Percentiles rank a stretch among this genome's conserved stretches.
These are phyloP conservation scores for Ardeotis arabs DNA, from an alignment of 2,113 vertebrate genomes.

Conservation along the genomic window DNA sequence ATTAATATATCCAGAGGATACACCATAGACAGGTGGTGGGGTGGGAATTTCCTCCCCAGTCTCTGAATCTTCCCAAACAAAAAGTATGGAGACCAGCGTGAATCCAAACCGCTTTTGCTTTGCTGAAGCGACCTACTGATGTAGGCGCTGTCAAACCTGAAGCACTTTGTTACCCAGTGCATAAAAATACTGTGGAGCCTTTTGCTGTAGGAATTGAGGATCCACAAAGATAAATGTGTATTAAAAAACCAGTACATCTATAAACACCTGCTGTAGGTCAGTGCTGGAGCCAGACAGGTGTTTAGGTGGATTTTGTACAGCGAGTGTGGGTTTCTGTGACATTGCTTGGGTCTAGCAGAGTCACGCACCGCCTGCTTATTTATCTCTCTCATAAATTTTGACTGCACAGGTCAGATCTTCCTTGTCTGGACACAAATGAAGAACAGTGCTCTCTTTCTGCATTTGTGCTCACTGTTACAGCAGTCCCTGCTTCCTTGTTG, in stretches of 20 bases:
- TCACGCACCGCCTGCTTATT: background rate
- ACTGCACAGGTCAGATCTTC: background rate
- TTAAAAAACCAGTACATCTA: background rate
- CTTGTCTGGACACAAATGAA: background rate
- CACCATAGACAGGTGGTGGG: fast-evolving
- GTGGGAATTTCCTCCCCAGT: background rate
- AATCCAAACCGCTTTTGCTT: background rate
- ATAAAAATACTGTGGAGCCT: background rate
- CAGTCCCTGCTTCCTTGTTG: background rate
- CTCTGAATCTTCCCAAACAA: background rate
- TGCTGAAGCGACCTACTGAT: background rate
- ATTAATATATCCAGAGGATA: background rate
- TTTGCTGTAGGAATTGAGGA: background rate
- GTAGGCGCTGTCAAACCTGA: too few species aligned
- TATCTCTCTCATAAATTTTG: background rate
- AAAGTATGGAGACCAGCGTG: background rate
- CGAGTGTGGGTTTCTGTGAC: fast-evolving
- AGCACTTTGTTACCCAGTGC: too few species aligned
- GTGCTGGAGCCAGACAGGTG: background rate
- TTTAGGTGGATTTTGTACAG: background rate
- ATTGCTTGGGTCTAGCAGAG: background rate
- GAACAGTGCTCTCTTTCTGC: background rate
- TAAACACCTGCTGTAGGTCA: background rate
- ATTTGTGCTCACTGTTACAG: background rate
- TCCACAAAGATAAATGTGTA: background rate